These are phyloP conservation scores for Nomada hirtipes DNA, from an alignment of 2,888 invertebrate genomes.

Conservation along the genomic window DNA sequence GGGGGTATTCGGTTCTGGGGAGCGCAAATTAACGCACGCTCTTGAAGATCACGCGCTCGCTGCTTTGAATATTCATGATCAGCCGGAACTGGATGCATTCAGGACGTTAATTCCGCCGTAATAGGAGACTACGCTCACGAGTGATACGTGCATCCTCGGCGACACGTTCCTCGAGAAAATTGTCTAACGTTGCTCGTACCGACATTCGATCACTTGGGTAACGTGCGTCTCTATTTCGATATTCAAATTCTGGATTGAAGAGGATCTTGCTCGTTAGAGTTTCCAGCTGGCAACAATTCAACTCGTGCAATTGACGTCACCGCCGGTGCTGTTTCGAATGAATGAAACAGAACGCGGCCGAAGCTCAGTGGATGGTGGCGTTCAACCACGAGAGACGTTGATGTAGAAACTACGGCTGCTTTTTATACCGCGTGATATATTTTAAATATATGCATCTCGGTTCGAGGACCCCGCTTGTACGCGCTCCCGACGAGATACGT, in stretches of 20 bases:
- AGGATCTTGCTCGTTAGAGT: neutral
- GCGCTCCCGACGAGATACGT: constrained; percentile 8
- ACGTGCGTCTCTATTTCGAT: too few relatives aligned
- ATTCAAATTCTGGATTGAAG: neutral
- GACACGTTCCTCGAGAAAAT: neutral
- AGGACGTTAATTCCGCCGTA: constrained; percentile 34
- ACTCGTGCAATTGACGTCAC: constrained; percentile 35
- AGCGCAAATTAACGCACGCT: constrained; percentile 51
- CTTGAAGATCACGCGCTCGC: constrained; percentile 58
- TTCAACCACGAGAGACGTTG: neutral
- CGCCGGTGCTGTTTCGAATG: constrained; percentile 42
- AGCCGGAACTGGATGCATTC: constrained; percentile 33
- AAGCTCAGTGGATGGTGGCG: constrained; percentile 20
- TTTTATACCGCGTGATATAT: constrained; percentile 20
- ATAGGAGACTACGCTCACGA: constrained; percentile 8
- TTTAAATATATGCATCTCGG: constrained; percentile 34
- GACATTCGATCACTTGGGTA: too few relatives aligned
- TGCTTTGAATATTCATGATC: constrained; percentile 73
- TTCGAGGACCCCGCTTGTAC: constrained; percentile 12
- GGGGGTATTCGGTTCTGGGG: constrained; percentile 26
- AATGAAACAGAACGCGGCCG: constrained; percentile 36
- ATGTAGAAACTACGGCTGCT: constrained; percentile 13
- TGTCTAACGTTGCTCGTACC: neutral
- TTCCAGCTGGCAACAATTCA: constrained; percentile 11
- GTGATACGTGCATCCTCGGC: constrained; percentile 10